Conservation (phyloP, 2,888 invertebrate genomes). For the Drosophila antonietae region DNA sequence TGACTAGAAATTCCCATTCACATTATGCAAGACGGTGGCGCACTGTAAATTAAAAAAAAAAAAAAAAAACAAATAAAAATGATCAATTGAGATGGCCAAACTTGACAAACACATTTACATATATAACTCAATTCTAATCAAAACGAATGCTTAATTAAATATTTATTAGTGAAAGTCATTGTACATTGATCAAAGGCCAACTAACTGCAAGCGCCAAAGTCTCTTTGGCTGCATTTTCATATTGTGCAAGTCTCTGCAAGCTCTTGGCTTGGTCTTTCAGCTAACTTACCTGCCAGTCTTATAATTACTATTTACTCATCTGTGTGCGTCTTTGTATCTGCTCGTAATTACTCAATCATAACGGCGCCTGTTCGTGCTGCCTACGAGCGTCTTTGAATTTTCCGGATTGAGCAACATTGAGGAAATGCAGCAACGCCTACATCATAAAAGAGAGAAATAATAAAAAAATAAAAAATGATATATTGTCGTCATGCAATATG, state of each 20-base stretch:
- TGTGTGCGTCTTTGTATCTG: constrained; percentile 14
- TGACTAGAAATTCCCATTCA: not conserved
- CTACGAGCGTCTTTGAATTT: constrained; percentile 35
- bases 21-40: not conserved
- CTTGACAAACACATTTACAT: too few species aligned
- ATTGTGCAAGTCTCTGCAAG: not conserved
- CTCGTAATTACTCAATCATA: constrained; percentile 49
- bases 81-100: not conserved
- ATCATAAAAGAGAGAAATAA: constrained; percentile 40
- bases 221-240: not conserved
- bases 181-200: not conserved
- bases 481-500: constrained; percentile 55
- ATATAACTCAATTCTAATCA: too few species aligned
- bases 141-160: too few species aligned
- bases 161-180: not conserved
- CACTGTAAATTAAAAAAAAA: too few species aligned
- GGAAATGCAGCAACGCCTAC: constrained; percentile 63
- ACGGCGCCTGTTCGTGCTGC: constrained; percentile 50
- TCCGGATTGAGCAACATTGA: constrained; percentile 62
- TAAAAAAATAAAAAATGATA: constrained; percentile 18
- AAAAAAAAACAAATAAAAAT: not conserved
- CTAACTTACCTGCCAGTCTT: not conserved
- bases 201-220: not conserved
- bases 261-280: not conserved
- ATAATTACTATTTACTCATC: not conserved